Evolutionary conservation across 2,113 vertebrate species (phyloP), one percentile per base, ranked within the genome.

Genomic region (Embiotoca jacksoni): DNA sequence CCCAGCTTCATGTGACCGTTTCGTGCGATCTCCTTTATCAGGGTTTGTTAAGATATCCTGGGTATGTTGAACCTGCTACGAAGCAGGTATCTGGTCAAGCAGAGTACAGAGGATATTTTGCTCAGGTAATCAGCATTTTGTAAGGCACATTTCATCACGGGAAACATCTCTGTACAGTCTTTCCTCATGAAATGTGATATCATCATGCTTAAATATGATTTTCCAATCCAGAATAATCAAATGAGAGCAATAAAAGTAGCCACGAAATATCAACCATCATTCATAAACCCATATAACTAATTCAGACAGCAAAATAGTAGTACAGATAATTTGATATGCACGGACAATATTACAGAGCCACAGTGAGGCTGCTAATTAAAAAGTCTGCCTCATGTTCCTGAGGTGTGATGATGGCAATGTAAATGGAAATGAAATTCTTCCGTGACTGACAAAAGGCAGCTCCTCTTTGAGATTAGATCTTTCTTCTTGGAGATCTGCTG

Each of bases 311-410:
- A 23, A 41, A 46, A 54, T 47, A n/a, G 37, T 3, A 9, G n/a
- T 37, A 52, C 23, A 14, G 9, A 23, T 23, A 23, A 23, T 23
- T 23, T 23, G 23, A 23, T 23, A 23, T 23, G 23, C 23, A 23
- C 23, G 23, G 23, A 23, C 23, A 23, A 23, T 23, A 23, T 23
- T 23, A 23, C 3, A 10, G 15, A 23, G 30, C 54, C 71, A 54
- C 37, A 46, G 3, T 23, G 50, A 53, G 55, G 13, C 8, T 4
- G 44, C 37, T 69, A 46, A 69, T 68, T 50, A 55, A 67, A 72
- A 61, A 37, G 37, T 9, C 37, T 61, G 16, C 39, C 3, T 31
- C 2, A 11, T 39, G 65, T 60, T 65, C 10, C n/a, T 33, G 3
- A 31, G 35, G 23, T 55, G 37, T 55, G 55, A 14, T 8, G 50